Base-by-base conservation (phyloP, 2,113 vertebrate species). In the Podarcis muralis region DNA sequence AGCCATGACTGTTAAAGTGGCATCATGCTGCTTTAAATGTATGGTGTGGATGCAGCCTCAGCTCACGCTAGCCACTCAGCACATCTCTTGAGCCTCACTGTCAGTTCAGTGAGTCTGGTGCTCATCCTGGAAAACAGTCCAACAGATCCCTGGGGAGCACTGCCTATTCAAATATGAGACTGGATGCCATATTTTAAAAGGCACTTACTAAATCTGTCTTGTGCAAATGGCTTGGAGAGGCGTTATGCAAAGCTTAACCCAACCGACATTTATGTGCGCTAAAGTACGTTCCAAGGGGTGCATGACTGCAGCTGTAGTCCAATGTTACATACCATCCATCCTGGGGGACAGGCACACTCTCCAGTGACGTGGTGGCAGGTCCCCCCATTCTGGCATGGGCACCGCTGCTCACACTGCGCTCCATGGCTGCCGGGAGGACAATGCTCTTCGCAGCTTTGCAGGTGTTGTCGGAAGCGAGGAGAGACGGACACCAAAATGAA, bases 351-450 rank as follows among this genome's bases (percentile, higher is more conserved):
- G 89, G 98, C 97, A 92, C 99, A 99, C 92, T 99, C 99, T 62
- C 99, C 99, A 0, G 98, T 99, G 97, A 99, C 97, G 96, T 99
- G 99, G 95, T 99, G 99, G 90, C 99, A 99, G 40, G 96, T 97
- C 8, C 99, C 99, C 30, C 98, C 98, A 0, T 99, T 99, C 97
- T 99, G 99, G 96, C 99, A 99, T 68, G 99, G 99, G 93, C 99
- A 99, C 71, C 98, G 97, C 94, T 98, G 95, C 90, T 99, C 99
- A 82, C 99, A 99, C 94, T 99, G 98, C n/a, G 97, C 97, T 22
- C 99, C 99, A 0, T 99, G 99, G 86, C 98, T 99, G 88, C 99
- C 99, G 0, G 97, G 97, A 57, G 99, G 99, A 91, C 99, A 99
- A 37, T 95, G 97, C 92, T 99, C 98, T 92, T 98, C 99, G 11